phyloP scores from a whole-genome alignment of 2,797 vertebrate genomes.

The Intellagama lesueurii region DNA sequence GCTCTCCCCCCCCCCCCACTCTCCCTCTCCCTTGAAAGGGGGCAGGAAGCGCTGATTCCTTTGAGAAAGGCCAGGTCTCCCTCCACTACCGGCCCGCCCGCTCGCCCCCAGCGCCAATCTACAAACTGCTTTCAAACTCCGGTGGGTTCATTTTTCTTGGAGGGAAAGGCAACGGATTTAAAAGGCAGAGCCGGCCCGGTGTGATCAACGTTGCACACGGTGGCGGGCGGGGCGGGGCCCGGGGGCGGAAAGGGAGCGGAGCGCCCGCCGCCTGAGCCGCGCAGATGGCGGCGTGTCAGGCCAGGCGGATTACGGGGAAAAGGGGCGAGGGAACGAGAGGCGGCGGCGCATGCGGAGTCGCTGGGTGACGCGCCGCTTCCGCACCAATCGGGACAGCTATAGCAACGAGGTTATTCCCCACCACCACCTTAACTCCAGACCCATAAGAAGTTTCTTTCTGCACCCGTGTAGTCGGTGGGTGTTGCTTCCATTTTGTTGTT shows the following conservation, averaged over 20 bases:
- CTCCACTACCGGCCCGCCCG: no score
- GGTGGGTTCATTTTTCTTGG: constrained; percentile 6
- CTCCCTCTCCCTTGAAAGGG: not conserved
- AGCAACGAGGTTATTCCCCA: not conserved
- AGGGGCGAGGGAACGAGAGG: not conserved
- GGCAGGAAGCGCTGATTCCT: not conserved
- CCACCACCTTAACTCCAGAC: no score
- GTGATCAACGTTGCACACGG: not conserved
- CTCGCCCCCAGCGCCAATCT: no score
- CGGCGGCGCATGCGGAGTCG: not conserved
- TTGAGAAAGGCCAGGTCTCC: not conserved
- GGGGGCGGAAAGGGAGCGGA: rapidly evolving
- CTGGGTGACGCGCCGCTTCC: no score
- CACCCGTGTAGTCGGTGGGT: not conserved
- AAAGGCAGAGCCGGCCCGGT: constrained; percentile 34
- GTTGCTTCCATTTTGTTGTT: not conserved
- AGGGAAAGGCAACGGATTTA: not conserved
- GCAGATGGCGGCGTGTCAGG: no score
- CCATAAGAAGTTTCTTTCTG: no score
- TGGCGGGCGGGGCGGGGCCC: not conserved
- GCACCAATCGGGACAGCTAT: not conserved
- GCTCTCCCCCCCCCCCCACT: no score
- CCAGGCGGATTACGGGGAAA: no score
- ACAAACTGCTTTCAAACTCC: constrained; percentile 44
- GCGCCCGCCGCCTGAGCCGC: no score